Base-by-base conservation (phyloP, 2,888 invertebrate genomes). In the Drosophila imparisetae region DNA sequence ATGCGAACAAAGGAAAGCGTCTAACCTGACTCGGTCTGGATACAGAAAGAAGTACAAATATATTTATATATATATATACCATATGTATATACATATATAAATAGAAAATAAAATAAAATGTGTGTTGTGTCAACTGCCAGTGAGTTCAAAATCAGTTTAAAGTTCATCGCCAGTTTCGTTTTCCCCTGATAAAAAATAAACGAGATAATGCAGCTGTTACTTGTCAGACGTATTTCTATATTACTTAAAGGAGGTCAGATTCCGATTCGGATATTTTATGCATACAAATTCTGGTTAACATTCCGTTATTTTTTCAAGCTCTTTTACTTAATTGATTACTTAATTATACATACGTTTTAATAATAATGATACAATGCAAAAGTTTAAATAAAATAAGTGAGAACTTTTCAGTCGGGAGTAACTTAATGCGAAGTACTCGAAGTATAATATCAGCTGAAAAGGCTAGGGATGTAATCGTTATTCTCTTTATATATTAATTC, bases 91-190 rank as follows among this genome's bases (percentile, higher is more conserved):
- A 1, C n/a, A 29, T 10, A 38, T 30, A 57, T 40, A 15, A 13
- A 29, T 40, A 40, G 18, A 49, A 77, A 68, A 72, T 55, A 49
- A 59, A 65, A 61, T 67, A 40, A 40, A 71, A 34, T 62, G 52
- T 57, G n/a, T 30, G 7, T 34, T 72, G 64, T 60, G 52, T 57
- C 60, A 63, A 64, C 50, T 68, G 68, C 21, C 64, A 58, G 59
- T 55, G 62, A 75, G 66, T 72, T 76, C 65, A 84, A 84, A 86
- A 81, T 74, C 70, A 84, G 84, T 89, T 86, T 84, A 81, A 79
- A 75, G 77, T 86, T 81, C 71, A 40, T 63, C 69, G 66, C 86
- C 81, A 77, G 74, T 74, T 83, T 77, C 70, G 71, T 67, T 62
- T 53, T 61, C 45, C 55, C 49, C 34, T 53, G 57, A 60, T 34